Conservation (phyloP, 2,797 vertebrate genomes). For the Thalassophryne amazonica region DNA sequence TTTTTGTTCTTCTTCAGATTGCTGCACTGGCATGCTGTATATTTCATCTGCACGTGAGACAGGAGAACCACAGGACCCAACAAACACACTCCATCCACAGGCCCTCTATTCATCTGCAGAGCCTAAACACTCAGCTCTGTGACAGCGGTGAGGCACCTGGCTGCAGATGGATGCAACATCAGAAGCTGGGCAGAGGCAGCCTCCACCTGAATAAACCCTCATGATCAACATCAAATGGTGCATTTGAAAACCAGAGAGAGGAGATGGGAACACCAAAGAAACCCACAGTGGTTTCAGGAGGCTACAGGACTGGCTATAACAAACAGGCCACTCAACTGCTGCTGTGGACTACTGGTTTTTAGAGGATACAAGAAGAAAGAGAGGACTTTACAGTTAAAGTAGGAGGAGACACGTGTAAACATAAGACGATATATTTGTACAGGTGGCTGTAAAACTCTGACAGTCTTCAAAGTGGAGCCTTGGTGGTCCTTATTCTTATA, state of each 20-base stretch:
- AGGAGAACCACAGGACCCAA: conserved; percentile 59
- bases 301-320: conserved; percentile 39
- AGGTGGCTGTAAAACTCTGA: conserved; percentile 65
- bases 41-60: conserved; percentile 44
- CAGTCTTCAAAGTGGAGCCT: no score
- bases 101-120: conserved; percentile 57
- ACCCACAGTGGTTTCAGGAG: conserved; percentile 18
- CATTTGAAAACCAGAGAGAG: conserved; percentile 45
- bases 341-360: conserved; percentile 60
- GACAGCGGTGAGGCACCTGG: conserved; percentile 64
- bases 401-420: conserved; percentile 15
- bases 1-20: conserved; percentile 37
- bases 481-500: no score
- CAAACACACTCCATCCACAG: conserved; percentile 64
- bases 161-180: conserved; percentile 56
- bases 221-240: conserved; percentile 60
- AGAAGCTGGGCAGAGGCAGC: conserved; percentile 52
- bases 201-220: conserved; percentile 72
- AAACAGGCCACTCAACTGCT: conserved; percentile 66
- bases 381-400: conserved; percentile 20
- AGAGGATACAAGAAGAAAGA: conserved; percentile 39
- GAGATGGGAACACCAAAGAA: conserved; percentile 1
- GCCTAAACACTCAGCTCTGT: conserved; percentile 61
- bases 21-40: conserved; percentile 37
- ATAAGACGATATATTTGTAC: conserved; percentile 56